Conservation (phyloP, 2,797 vertebrate species). For the Intellagama lesueurii region DNA sequence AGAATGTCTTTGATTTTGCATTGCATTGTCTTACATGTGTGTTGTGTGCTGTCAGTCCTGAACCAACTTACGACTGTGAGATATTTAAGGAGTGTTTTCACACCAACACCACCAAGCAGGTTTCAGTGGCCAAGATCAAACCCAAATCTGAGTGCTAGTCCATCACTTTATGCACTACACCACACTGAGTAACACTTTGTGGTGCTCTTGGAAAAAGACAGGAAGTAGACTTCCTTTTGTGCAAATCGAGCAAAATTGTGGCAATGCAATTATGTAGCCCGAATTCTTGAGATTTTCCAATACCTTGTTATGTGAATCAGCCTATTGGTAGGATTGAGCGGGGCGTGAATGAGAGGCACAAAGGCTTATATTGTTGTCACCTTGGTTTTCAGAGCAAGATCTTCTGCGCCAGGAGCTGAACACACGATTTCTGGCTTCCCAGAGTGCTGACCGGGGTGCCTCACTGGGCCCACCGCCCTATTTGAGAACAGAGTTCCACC, state of each 20-base stretch:
- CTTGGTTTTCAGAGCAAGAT: constrained; percentile 91
- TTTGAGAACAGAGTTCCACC: constrained; percentile 98
- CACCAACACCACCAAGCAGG: too few species aligned
- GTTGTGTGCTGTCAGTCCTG: too few species aligned
- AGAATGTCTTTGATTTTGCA: too few species aligned
- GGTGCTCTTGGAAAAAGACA: too few species aligned
- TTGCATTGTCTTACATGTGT: too few species aligned
- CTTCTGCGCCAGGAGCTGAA: constrained; percentile 97
- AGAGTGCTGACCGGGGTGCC: constrained; percentile 93
- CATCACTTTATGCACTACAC: too few species aligned
- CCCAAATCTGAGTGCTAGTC: too few species aligned
- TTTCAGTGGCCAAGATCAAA: too few species aligned
- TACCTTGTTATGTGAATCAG: fast-evolving
- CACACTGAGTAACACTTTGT: too few species aligned
- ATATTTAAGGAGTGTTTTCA: too few species aligned
- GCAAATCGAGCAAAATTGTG: neutral
- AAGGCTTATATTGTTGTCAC: neutral
- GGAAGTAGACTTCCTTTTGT: too few species aligned
- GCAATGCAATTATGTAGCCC: neutral
- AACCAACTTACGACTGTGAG: too few species aligned
- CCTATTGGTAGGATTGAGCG: neutral
- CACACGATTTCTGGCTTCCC: constrained; percentile 96
- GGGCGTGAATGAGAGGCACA: neutral
- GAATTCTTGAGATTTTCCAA: neutral
- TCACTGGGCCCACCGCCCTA: constrained; percentile 92